Conservation (phyloP, 2,797 vertebrate genomes). For the Morus bassanus region DNA sequence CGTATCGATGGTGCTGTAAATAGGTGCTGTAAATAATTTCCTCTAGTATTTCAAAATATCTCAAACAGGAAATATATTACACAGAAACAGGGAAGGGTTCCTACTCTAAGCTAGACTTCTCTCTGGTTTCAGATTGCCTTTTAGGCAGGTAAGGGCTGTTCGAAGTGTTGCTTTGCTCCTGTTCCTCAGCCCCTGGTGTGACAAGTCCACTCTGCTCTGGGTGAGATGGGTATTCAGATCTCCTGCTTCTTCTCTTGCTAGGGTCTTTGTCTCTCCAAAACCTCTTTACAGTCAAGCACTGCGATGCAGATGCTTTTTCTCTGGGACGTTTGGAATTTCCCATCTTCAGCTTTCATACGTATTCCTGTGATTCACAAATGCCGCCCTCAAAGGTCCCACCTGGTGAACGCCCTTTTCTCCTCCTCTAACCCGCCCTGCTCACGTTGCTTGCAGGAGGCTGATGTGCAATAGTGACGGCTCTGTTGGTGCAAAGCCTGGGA, state of each 20-base stretch:
- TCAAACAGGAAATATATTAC: not conserved
- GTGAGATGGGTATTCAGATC: not conserved
- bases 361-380: not conserved
- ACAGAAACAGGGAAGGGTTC: not conserved
- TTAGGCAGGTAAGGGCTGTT: not conserved
- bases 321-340: not conserved
- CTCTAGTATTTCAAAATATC: not conserved
- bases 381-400: not conserved
- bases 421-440: not conserved
- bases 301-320: not conserved
- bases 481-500: not conserved
- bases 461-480: not conserved
- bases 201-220: not conserved
- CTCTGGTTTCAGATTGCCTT: not conserved
- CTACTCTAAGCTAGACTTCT: not conserved
- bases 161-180: not conserved
- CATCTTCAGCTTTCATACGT: not conserved
- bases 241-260: not conserved
- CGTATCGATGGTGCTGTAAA: not conserved
- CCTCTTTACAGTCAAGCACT: not conserved
- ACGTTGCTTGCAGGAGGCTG: not conserved
- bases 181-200: not conserved
- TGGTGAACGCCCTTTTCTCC: not conserved
- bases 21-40: conserved; percentile 39
- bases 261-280: not conserved